Evolutionary conservation across 2,113 vertebrate species (phyloP), one percentile per base, ranked within the genome.

Genomic region (Argyrosomus japonicus): DNA sequence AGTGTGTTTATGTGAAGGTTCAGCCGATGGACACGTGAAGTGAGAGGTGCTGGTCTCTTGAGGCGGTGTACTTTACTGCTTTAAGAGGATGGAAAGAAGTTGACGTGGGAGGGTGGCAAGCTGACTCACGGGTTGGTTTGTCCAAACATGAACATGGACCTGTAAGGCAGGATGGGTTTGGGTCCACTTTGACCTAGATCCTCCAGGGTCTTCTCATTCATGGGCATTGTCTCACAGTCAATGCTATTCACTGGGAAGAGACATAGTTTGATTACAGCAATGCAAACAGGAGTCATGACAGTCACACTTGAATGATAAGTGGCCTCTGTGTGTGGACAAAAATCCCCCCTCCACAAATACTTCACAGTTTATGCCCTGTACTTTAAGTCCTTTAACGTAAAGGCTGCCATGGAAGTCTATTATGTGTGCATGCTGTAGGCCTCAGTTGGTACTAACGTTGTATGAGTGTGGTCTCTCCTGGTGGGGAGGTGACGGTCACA

Each of bases 141-240:
- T 29, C 97, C 96, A 40, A 99, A 95, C 82, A 99, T 94, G 82
- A 99, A 99, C 98, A 99, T 97, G 89, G 98, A 99, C 12, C 97
- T 99, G 91, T 99, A 97, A 4, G 98, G 97, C 79, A 99, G 94
- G 77, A 99, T 97, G 32, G 97, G 97, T 29, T 95, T 96, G 18
- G 97, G 95, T 25, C 96, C 94, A 0, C 92, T 95, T 75, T 93
- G 94, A 0, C 87, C 92, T 48, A 92, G 51, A 5, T 96, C 97
- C 15, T 96, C 96, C 0, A 91, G 91, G 0, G 95, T 97, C 89
- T 98, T 99, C 87, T 97, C 97, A 0, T 91, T 91, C 92, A 97
- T 97, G n/a, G 94, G 91, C 74, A 92, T 68, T 0, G 93, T 95
- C 60, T 98, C 97, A 84, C 95, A 95, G 88, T 98, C 97, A 77